These are phyloP conservation scores for Drosophila meridionalis DNA, from an alignment of 2,888 invertebrate species.

Conservation along the genomic window DNA sequence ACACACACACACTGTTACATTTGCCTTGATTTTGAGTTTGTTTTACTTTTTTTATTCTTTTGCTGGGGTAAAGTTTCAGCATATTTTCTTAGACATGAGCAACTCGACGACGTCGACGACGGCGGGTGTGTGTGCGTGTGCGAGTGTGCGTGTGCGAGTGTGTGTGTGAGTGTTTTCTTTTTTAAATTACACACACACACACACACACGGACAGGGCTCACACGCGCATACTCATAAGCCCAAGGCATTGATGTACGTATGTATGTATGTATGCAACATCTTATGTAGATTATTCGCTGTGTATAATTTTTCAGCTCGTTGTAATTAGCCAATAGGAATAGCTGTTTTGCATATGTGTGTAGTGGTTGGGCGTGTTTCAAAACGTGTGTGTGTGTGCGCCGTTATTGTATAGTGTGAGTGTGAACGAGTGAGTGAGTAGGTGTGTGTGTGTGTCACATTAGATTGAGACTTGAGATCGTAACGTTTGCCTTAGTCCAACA, in stretches of 20 bases:
- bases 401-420: conserved; percentile 7
- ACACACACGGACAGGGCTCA: conserved; percentile 16
- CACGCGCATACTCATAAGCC: conserved; percentile 60
- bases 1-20: conserved; percentile 4
- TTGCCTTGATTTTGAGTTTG: conserved; percentile 49
- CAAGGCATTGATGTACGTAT: conserved; percentile 44
- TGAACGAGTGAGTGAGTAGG: conserved; percentile 19
- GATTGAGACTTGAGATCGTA: conserved; percentile 21
- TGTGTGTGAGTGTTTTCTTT: conserved; percentile 16
- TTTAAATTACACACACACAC: conserved; percentile 39
- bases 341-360: conserved; percentile 57
- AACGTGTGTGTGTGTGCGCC: conserved; percentile 14
- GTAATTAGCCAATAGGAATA: conserved; percentile 80
- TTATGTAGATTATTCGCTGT: conserved; percentile 75
- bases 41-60: conserved; percentile 38
- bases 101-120: conserved; percentile 18
- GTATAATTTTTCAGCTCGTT: conserved; percentile 58
- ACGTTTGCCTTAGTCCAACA: neutral
- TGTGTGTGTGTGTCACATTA: conserved; percentile 9
- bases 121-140: neutral
- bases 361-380: conserved; percentile 59
- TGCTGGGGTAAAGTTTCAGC: conserved; percentile 61
- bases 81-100: conserved; percentile 71
- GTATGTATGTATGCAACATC: conserved; percentile 35
- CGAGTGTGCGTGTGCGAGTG: neutral